Evolutionary conservation across 2,888 invertebrate species (phyloP).

Genomic region (Polymixis flavicincta): DNA sequence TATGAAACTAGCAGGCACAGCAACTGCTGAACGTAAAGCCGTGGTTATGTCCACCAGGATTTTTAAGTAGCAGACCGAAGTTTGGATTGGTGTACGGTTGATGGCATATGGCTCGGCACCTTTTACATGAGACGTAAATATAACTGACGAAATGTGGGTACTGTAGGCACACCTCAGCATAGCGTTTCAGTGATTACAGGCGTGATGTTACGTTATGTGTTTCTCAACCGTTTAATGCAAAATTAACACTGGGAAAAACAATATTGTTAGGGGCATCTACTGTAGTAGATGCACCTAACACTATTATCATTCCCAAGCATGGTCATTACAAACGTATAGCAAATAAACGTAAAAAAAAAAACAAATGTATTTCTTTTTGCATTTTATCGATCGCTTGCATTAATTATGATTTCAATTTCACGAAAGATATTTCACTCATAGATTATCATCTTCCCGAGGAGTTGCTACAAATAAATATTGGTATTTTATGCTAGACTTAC

Average conservation of each 20-base stretch:
- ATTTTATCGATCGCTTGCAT: conserved; percentile 25
- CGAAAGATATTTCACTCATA: conserved; percentile 37
- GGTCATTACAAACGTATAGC: conserved; percentile 20
- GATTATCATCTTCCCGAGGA: conserved; percentile 24
- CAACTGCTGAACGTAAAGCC: no score
- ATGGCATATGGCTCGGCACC: no score
- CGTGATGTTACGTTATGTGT: background rate
- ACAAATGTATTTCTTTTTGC: conserved; percentile 1
- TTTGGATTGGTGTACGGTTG: no score
- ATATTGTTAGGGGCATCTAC: no score
- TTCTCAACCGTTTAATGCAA: background rate
- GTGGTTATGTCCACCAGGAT: no score
- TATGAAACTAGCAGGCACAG: background rate
- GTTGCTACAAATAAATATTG: background rate
- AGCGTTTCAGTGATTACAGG: no score
- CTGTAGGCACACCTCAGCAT: no score
- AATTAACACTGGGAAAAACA: background rate
- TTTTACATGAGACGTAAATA: no score
- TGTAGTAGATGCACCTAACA: background rate
- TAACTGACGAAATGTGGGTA: no score
- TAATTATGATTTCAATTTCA: conserved; percentile 45
- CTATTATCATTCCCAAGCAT: background rate
- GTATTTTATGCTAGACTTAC: conserved; percentile 20
- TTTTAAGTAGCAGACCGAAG: no score
- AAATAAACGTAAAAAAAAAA: background rate